Evolutionary conservation across 2,113 vertebrate species (phyloP).

Genomic region (Colinus virginianus): DNA sequence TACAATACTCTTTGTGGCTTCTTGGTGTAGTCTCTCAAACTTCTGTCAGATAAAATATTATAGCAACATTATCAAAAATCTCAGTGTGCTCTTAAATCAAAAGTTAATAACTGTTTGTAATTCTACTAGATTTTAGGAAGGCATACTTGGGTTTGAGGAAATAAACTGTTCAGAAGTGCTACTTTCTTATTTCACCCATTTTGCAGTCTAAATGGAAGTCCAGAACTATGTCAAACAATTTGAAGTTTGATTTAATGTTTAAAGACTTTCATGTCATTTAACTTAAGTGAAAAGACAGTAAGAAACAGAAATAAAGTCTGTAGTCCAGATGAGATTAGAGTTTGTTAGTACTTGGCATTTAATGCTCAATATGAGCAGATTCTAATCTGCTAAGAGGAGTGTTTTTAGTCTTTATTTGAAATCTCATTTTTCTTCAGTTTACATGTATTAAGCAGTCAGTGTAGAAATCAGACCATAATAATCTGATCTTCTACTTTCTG

Average conservation of each 20-base stretch:
- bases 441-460: constrained; percentile 64
- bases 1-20: background rate
- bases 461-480: constrained; percentile 66
- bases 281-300: background rate
- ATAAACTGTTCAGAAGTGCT: background rate
- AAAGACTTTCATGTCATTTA: background rate
- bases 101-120: background rate
- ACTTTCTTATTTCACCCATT: background rate
- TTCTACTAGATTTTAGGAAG: background rate
- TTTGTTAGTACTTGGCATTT: constrained; percentile 59
- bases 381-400: constrained; percentile 64
- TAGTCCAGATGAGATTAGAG: constrained; percentile 65
- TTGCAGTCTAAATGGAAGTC: background rate
- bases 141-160: background rate
- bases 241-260: background rate
- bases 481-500: constrained; percentile 78
- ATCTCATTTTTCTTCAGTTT: constrained; percentile 68
- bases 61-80: background rate
- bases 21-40: background rate
- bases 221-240: background rate
- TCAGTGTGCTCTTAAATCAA: background rate
- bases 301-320: constrained; percentile 25
- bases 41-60: background rate
- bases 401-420: constrained; percentile 74
- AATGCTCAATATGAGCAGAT: constrained; percentile 72